Percentiles rank a stretch among this genome's conserved stretches.
phyloP scores from a whole-genome alignment of 2,113 vertebrate genomes.

The Ifrita kowaldi region DNA sequence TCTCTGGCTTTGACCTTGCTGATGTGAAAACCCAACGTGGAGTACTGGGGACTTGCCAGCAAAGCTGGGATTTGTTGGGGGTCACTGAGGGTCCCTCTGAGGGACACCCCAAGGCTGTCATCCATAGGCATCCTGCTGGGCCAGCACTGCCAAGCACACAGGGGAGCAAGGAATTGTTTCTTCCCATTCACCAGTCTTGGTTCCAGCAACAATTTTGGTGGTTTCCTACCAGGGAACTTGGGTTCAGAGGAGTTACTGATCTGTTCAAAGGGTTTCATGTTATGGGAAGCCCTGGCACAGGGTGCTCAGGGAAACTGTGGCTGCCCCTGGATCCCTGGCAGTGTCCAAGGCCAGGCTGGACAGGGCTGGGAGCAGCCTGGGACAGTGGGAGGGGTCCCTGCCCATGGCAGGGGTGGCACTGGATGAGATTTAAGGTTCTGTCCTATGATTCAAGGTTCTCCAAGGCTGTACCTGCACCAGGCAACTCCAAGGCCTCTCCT shows the following conservation, averaged over 20 bases:
- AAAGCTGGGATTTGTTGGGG: neutral
- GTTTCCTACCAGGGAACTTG: neutral
- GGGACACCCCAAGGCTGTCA: neutral
- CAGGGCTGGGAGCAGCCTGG: neutral
- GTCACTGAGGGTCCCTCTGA: too few species aligned
- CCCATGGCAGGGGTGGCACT: neutral
- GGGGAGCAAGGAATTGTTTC: accelerated
- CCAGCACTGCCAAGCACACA: accelerated
- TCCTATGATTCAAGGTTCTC: neutral
- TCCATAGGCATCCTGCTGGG: accelerated
- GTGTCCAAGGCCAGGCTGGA: neutral
- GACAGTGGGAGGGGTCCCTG: neutral
- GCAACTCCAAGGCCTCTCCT: neutral
- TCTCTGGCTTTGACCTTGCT: neutral
- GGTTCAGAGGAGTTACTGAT: neutral
- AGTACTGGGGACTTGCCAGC: accelerated
- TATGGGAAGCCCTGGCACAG: neutral
- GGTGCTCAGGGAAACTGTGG: neutral
- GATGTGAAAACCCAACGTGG: neutral
- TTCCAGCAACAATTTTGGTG: neutral
- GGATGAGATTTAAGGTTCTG: accelerated
- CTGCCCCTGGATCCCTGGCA: neutral
- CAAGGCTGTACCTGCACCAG: neutral
- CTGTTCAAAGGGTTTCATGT: neutral
- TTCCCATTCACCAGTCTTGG: neutral